Evolutionary conservation across 2,113 vertebrate species (phyloP).

Genomic region (Todiramphus chloris): DNA sequence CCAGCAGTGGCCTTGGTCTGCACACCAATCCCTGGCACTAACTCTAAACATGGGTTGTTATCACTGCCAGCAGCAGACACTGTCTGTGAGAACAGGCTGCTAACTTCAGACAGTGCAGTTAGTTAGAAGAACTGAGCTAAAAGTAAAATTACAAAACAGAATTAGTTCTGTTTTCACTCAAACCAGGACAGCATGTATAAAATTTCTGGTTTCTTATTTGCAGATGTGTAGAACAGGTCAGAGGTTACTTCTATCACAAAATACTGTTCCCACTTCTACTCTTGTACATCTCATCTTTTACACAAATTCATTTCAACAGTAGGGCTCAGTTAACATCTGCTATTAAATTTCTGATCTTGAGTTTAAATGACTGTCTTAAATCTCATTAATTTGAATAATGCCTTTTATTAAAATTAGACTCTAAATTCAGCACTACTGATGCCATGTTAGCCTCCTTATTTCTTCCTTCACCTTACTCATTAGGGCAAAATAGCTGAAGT

Average conservation of each 20-base stretch:
- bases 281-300: neutral
- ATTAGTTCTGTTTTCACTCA: too few species aligned
- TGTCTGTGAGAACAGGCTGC: too few species aligned
- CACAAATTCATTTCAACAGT: neutral
- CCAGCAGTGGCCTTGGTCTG: too few species aligned
- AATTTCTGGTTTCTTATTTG: neutral
- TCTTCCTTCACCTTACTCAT: neutral
- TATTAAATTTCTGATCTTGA: conserved; percentile 18
- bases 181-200: neutral
- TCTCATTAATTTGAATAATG: conserved; percentile 47
- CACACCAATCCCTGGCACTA: too few species aligned
- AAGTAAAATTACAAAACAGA: too few species aligned
- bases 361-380: conserved; percentile 40
- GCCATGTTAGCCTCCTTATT: neutral
- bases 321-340: neutral
- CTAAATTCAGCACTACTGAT: neutral
- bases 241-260: neutral
- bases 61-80: too few species aligned
- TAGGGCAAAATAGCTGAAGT: neutral
- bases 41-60: too few species aligned
- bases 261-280: neutral
- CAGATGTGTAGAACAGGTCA: neutral
- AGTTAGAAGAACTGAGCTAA: too few species aligned
- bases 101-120: too few species aligned
- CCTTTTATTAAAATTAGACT: conserved; percentile 12